Evolutionary conservation across 2,888 invertebrate genomes (phyloP), one percentile per base, ranked within the genome.

Genomic region (Drosophila barbarae): DNA sequence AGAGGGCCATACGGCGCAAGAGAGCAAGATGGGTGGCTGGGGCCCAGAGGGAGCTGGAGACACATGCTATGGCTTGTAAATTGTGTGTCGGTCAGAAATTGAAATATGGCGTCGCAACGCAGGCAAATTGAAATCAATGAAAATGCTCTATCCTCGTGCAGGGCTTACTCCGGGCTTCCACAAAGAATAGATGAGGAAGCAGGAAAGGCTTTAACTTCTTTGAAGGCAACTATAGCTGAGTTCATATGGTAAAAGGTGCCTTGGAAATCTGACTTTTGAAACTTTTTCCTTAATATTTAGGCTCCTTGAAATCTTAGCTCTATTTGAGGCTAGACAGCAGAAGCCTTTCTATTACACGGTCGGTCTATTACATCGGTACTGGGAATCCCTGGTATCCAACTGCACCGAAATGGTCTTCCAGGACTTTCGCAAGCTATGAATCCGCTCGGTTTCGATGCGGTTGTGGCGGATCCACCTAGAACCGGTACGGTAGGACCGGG

Each of bases 91-190:
- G 77, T 73, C 83, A 77, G 73, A 74, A 84, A 71, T 77, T 81
- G 85, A 84, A 81, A 81, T 81, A 81, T 84, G 83, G 81, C 84
- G 84, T 77, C 81, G 72, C 77, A 60, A 71, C 65, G 70, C 72
- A 72, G 73, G 69, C 78, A 78, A 84, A 80, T 84, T 80, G 79
- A 84, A 82, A 82, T 81, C 81, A 82, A 81, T 81, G 81, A 82
- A 74, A 76, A 72, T 47, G 61, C 69, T 61, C 47, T 63, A 44
- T 63, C 36, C 52, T 36, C 50, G 44, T 26, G 35, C 28, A 28
- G 15, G 55, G 38, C 26, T 54, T 30, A 34, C 32, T 21, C 9
- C 21, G 46, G 46, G 13, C 30, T 32, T 32, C 8, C 30, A 18
- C 15, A 26, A 32, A 15, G 21, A 23, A 26, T 34, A 41, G 6